Evolutionary conservation across 2,113 vertebrate species (phyloP).

Genomic region (Phoenicopterus ruber): DNA sequence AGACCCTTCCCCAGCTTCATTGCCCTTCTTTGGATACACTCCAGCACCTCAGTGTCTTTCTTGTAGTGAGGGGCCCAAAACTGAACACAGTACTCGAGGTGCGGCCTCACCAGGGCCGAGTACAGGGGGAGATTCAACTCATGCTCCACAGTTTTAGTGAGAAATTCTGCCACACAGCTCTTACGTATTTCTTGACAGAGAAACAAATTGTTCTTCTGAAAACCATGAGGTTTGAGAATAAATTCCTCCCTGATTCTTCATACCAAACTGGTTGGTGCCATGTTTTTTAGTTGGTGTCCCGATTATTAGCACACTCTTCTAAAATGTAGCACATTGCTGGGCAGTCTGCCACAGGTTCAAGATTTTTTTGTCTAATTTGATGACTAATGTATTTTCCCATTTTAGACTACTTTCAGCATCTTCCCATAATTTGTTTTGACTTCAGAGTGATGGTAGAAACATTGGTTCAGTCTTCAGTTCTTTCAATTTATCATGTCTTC

Average conservation of each 20-base stretch:
- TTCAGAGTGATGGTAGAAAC: not conserved
- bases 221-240: not conserved
- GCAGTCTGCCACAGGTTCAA: not conserved
- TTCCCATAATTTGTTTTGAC: not conserved
- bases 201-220: not conserved
- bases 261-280: not conserved
- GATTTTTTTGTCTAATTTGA: not conserved
- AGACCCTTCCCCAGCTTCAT: too few species aligned
- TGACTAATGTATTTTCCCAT: not conserved
- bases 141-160: not conserved
- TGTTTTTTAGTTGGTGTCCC: not conserved
- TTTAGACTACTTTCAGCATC: not conserved
- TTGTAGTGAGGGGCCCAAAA: too few species aligned
- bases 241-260: not conserved
- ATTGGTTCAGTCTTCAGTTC: not conserved
- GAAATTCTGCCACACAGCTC: not conserved
- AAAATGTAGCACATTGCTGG: not conserved
- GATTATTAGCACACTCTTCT: not conserved
- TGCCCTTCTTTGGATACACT: too few species aligned
- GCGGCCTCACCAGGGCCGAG: too few species aligned
- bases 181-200: not conserved
- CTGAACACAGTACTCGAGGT: too few species aligned
- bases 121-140: not conserved
- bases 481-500: not conserved
- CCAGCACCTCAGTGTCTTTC: too few species aligned